A percentile compares a stretch with the other conserved stretches of the same genome.
phyloP scores from a whole-genome alignment of 1,140 invertebrate species.

The Temnothorax curvispinosus region DNA sequence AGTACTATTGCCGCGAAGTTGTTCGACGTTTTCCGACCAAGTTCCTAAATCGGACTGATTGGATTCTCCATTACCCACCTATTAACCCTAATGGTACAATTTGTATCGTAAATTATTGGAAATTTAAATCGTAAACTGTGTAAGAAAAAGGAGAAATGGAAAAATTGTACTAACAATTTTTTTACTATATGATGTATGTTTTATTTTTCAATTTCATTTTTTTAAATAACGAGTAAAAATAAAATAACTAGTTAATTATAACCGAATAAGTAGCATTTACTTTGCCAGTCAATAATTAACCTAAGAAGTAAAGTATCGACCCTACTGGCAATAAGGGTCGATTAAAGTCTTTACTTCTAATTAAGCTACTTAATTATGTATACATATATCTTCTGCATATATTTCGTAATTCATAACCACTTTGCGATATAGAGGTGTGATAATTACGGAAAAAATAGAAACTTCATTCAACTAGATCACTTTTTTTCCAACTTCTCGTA shows the following conservation, averaged over 20 bases:
- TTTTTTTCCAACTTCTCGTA: neutral
- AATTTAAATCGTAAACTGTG: neutral
- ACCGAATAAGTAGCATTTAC: no score
- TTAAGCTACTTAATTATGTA: neutral
- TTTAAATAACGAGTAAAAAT: neutral
- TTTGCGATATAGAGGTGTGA: neutral
- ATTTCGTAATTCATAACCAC: neutral
- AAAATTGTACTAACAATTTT: neutral
- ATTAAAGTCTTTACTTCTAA: no score
- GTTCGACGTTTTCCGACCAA: constrained; percentile 40
- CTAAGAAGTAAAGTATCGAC: no score
- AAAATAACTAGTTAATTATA: no score
- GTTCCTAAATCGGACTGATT: constrained; percentile 42
- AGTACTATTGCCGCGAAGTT: constrained; percentile 25
- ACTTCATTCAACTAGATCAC: neutral
- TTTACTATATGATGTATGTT: neutral
- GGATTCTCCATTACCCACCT: constrained; percentile 32
- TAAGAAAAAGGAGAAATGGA: neutral
- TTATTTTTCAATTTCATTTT: neutral
- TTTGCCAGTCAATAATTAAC: no score
- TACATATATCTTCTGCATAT: neutral
- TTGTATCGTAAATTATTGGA: neutral
- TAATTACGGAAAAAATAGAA: neutral
- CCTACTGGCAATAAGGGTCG: no score
- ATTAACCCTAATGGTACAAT: constrained; percentile 30